Evolutionary conservation across 2,888 invertebrate genomes (phyloP).

Genomic region (Melanophora roralis): DNA sequence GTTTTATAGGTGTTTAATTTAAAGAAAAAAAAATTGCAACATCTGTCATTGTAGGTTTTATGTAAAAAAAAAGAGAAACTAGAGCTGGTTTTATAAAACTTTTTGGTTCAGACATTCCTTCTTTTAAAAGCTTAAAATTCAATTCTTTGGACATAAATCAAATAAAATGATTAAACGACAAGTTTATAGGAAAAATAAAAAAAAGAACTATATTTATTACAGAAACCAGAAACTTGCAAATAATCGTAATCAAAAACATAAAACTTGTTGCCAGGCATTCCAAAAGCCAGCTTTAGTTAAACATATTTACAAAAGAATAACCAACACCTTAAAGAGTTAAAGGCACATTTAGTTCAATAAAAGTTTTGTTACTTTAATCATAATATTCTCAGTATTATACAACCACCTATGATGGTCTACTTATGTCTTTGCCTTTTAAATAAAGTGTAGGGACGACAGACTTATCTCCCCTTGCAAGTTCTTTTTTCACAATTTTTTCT

Average conservation of each 20-base stretch:
- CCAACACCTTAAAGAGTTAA: neutral
- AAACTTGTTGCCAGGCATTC: neutral
- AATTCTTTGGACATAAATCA: slow-evolving; percentile 53
- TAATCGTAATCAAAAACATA: slow-evolving; percentile 25
- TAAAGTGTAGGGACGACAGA: no score
- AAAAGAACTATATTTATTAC: neutral
- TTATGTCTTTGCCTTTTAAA: no score
- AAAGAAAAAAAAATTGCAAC: slow-evolving; percentile 23
- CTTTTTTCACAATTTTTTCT: neutral
- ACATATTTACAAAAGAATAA: neutral
- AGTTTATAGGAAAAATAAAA: slow-evolving; percentile 44
- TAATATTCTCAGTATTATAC: no score
- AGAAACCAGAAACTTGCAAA: slow-evolving; percentile 2
- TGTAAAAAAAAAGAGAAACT: slow-evolving; percentile 1
- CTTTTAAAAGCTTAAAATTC: slow-evolving; percentile 47
- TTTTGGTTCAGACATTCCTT: neutral
- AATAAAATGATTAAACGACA: slow-evolving; percentile 52
- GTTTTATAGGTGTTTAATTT: slow-evolving; percentile 40
- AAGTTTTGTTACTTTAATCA: no score
- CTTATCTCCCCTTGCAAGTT: neutral
- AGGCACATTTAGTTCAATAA: no score
- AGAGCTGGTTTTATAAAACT: slow-evolving; percentile 13
- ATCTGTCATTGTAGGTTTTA: slow-evolving; percentile 42
- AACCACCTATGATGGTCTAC: no score
- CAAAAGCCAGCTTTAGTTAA: neutral